Evolutionary conservation across 37 sponge, comb jelly and placozoan genomes (phyloP), one percentile per base, ranked within the genome.

Genomic region (Oopsacas minuta): DNA sequence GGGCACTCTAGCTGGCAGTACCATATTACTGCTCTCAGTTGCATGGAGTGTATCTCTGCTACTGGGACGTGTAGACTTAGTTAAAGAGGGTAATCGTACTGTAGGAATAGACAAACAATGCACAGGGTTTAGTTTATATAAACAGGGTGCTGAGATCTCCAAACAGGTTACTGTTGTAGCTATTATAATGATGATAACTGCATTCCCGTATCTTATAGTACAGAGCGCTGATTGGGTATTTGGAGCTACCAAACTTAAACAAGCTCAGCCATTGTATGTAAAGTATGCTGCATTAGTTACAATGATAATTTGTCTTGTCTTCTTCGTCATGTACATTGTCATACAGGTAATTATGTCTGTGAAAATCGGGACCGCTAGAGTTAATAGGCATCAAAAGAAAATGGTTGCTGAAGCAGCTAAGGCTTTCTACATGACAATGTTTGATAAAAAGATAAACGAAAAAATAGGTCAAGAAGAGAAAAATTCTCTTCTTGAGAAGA

Each of bases 1-100:
- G 96, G 96, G 96, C 0, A 92, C 96, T 35, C 89, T 95, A 39
- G 96, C 96, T 88, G 96, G 96, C 20, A 95, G 96, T 46, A 95
- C 96, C 30, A 95, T 95, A 83, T 91, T 95, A 93, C 85, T 95
- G 42, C 88, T 95, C 34, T 93, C 96, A 23, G 82, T 95, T 0
- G 90, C 96, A 0, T 95, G 96, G 96, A n/a, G 91, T 42, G 96
- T 90, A 10, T 85, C 91, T 35, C 84, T 95, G 23, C 87, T 92
- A 8, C 86, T 95, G 30, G 96, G 91, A 38, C 84, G 96, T 0
- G 90, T 90, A 75, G 96, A 95, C 89, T 88, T 95, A 35, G 86
- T 92, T n/a, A 75, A 87, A 39, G 84, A 85, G 1, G 84, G 87
- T 0, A 75, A 86, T 35, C 85, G 85, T 36, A 36, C 36, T 23